Evolutionary conservation across 2,797 vertebrate species (phyloP).

Genomic region (Oreortyx pictus): DNA sequence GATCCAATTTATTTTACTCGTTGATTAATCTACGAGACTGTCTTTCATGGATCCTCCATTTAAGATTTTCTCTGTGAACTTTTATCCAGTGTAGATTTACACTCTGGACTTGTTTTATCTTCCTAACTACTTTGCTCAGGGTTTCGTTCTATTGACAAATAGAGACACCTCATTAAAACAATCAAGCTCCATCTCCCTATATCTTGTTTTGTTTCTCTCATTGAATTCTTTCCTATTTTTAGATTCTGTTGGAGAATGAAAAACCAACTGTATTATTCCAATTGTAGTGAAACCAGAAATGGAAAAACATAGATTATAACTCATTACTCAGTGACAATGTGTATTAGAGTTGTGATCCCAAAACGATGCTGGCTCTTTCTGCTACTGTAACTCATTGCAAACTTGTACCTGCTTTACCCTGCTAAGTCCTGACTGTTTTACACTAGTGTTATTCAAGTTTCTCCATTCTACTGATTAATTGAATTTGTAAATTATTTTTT

Average conservation of each 20-base stretch:
- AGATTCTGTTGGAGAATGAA: not conserved
- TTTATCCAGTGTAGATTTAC: not conserved
- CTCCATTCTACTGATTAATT: not conserved
- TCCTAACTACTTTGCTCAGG: not conserved
- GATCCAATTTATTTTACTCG: not conserved
- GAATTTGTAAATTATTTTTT: not conserved
- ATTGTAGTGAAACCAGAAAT: not conserved
- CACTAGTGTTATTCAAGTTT: not conserved
- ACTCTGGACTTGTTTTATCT: not conserved
- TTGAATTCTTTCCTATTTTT: not conserved
- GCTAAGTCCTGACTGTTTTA: not conserved
- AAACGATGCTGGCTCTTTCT: not conserved
- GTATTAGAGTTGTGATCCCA: not conserved
- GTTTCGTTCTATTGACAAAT: not conserved
- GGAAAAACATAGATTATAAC: not conserved
- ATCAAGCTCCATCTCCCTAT: not conserved
- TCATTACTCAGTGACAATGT: not conserved
- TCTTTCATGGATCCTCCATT: not conserved
- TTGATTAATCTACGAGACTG: not conserved
- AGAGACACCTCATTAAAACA: not conserved
- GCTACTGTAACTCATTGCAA: not conserved
- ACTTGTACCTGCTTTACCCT: not conserved
- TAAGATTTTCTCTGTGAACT: not conserved
- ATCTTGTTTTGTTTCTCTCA: not conserved
- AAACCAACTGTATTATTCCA: not conserved